These are phyloP conservation scores for Anodontia alba DNA, from an alignment of 2,888 invertebrate genomes.

Conservation along the genomic window DNA sequence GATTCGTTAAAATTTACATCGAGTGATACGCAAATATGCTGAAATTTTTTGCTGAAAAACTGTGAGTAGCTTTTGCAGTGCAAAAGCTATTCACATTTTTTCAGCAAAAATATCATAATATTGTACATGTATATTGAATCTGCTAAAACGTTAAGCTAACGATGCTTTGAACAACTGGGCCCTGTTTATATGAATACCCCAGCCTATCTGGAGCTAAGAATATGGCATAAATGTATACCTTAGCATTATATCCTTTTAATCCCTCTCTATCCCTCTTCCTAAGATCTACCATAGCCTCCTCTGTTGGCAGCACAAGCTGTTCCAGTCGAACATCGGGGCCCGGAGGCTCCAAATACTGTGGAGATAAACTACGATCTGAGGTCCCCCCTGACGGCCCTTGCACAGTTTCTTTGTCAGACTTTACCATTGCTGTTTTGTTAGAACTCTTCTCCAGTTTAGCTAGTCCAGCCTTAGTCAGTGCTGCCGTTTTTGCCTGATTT, in stretches of 20 bases:
- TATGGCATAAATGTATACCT: too few relatives aligned
- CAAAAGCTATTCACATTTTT: too few relatives aligned
- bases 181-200: too few relatives aligned
- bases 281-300: constrained; percentile 81
- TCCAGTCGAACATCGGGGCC: constrained; percentile 74
- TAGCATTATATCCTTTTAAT: constrained; percentile 63
- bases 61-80: too few relatives aligned
- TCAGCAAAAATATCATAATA: too few relatives aligned
- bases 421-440: neutral
- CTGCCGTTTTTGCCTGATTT: neutral
- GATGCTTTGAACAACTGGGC: too few relatives aligned
- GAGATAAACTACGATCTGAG: constrained; percentile 28
- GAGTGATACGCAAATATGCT: too few relatives aligned
- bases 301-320: constrained; percentile 68
- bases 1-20: too few relatives aligned
- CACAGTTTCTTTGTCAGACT: neutral
- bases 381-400: neutral
- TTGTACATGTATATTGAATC: too few relatives aligned
- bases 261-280: constrained; percentile 78
- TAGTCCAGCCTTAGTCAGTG: neutral
- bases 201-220: too few relatives aligned
- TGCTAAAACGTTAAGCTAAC: too few relatives aligned
- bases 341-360: constrained; percentile 76
- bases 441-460: constrained; percentile 1
- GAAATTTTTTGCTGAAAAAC: too few relatives aligned